phyloP scores from a whole-genome alignment of 2,888 invertebrate species.

The Ceramica pisi region DNA sequence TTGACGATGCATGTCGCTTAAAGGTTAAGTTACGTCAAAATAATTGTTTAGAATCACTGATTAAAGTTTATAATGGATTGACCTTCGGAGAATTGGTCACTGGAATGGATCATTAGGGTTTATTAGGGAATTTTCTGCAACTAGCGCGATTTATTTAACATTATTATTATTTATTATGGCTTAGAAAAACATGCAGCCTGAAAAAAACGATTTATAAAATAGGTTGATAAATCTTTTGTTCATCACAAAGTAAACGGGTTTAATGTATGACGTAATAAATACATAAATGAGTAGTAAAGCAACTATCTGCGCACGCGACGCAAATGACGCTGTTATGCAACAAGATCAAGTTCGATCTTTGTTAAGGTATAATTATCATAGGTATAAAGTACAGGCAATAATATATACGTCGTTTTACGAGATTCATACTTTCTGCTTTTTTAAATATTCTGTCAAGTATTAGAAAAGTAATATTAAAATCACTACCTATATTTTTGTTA shows the following conservation, averaged over 20 bases:
- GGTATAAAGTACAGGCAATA: neutral
- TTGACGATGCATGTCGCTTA: slow-evolving; percentile 51
- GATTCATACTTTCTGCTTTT: too few relatives aligned
- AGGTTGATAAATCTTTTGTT: too few relatives aligned
- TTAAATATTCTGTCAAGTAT: too few relatives aligned
- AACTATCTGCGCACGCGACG: slow-evolving; percentile 29
- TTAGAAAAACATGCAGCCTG: neutral
- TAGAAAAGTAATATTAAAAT: too few relatives aligned
- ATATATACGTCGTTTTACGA: too few relatives aligned
- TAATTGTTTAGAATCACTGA: slow-evolving; percentile 13
- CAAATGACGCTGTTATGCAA: slow-evolving; percentile 10
- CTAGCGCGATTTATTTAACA: neutral
- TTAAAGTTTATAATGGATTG: neutral
- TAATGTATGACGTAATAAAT: neutral
- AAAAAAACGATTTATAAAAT: neutral
- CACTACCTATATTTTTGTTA: too few relatives aligned
- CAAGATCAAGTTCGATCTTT: slow-evolving; percentile 16
- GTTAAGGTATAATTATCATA: neutral
- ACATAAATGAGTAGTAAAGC: neutral
- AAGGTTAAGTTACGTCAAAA: slow-evolving; percentile 30
- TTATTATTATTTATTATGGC: neutral
- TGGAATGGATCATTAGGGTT: neutral
- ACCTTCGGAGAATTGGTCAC: neutral
- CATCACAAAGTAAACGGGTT: neutral
- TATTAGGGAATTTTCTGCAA: neutral